Evolutionary conservation across 2,888 invertebrate genomes (phyloP).

Genomic region (Salticus scenicus): DNA sequence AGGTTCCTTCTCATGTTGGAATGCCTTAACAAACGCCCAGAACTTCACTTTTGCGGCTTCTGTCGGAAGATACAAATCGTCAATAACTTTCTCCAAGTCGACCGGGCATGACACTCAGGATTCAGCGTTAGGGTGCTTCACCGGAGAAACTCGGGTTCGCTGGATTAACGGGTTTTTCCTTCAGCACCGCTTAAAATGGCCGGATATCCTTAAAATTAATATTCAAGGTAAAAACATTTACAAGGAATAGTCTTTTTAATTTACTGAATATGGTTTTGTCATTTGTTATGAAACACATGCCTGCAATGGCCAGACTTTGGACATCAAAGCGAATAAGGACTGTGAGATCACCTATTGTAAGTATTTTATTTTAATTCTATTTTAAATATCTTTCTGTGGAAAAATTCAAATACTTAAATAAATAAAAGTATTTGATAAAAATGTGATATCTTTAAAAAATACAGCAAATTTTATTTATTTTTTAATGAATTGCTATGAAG

Average conservation of each 20-base stretch:
- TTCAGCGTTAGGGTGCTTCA: background rate
- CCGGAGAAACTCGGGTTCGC: background rate
- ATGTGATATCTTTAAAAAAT: too few relatives aligned
- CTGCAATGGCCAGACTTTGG: constrained; percentile 26
- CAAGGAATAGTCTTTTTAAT: background rate
- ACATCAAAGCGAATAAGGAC: constrained; percentile 18
- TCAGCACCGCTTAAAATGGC: background rate
- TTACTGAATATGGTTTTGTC: constrained; percentile 30
- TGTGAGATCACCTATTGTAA: background rate
- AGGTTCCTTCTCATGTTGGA: constrained; percentile 37
- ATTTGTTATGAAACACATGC: constrained; percentile 38
- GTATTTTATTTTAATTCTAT: background rate
- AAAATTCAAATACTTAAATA: too few relatives aligned
- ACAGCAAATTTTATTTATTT: too few relatives aligned
- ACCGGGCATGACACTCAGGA: background rate
- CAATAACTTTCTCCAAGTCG: constrained; percentile 8
- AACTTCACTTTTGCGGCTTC: constrained; percentile 12
- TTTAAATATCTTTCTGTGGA: too few relatives aligned
- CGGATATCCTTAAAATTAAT: background rate
- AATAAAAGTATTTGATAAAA: too few relatives aligned
- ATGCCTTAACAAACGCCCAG: constrained; percentile 34
- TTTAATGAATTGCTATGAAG: too few relatives aligned
- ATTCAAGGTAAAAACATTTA: background rate
- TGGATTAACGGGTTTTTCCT: background rate
- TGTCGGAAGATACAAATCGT: constrained; percentile 11